Base-by-base conservation (phyloP, 2,888 invertebrate genomes). In the Pilophorus perplexus region DNA sequence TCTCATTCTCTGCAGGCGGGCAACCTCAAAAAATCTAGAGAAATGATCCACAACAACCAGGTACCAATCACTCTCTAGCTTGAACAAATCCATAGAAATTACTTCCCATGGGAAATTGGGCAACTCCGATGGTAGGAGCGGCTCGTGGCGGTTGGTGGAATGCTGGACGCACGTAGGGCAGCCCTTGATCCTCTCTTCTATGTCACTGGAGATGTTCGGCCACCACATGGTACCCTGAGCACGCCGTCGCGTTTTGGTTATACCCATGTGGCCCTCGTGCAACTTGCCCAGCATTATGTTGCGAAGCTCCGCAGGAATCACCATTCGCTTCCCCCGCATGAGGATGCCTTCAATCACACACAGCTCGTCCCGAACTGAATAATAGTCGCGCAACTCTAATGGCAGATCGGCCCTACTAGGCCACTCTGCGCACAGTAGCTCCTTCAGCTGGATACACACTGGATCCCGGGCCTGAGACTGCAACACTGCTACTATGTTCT, bases 201-300 rank as follows among this genome's bases (percentile, higher is more conserved):
- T 64, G 16, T 54, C 38, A 6, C 12, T 20, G 3, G 64, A 64
- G 8, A 64, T 54, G 6, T 23, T 23, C 3, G 64, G 64, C 64
- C 54, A 64, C 50, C 50, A 64, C 54, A 64, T 54, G 22, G 54
- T 54, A 8, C 40, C n/a, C 25, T 22, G 27, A 20, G 64, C 64
- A 8, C 54, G 64, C 18, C 20, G 2, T 20, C 54, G 16, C 6
- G 38, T 38, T 18, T 64, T 55, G 1, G 64, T 64, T 4, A 64
- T 64, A 5, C 54, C 64, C 38, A 54, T 20, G 14, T 64, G 64
- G 33, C 64, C 64, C n/a, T 25, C 27, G 16, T 64, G 64, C 5
- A 64, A 14, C 14, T 54, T 54, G 3, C 54, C n/a, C n/a, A n/a
- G n/a, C n/a, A n/a, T n/a, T n/a, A n/a, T n/a, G n/a, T n/a, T n/a